Conservation (phyloP, 2,888 invertebrate species). For the Xanthia icteritia region DNA sequence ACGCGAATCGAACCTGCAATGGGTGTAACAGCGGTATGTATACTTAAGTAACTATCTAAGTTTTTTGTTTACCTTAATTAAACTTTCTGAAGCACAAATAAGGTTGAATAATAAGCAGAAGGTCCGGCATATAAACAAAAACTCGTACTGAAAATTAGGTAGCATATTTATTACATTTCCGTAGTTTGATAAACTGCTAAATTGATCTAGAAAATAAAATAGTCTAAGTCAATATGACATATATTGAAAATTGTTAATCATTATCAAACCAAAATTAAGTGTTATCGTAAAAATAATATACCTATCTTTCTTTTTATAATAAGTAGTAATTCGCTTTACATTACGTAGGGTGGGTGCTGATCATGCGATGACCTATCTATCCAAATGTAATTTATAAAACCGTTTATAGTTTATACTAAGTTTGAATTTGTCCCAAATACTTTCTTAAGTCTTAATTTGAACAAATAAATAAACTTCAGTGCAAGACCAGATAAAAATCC, state of each 20-base stretch:
- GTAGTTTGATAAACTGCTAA: slow-evolving; percentile 2
- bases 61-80: background rate
- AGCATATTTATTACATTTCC: background rate
- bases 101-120: background rate
- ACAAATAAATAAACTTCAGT: slow-evolving; percentile 6
- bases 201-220: background rate
- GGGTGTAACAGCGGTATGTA: slow-evolving; percentile 1
- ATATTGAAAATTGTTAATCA: background rate
- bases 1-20: slow-evolving; percentile 76
- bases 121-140: background rate
- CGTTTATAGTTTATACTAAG: background rate
- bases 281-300: background rate
- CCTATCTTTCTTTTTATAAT: background rate
- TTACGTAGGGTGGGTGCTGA: background rate
- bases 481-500: background rate
- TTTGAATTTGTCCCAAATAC: background rate
- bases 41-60: background rate
- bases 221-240: background rate
- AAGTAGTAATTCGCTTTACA: background rate
- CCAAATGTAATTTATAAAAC: background rate
- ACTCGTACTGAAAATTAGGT: background rate
- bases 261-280: background rate
- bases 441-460: slow-evolving; percentile 1
- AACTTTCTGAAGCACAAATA: slow-evolving; percentile 30
- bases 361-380: background rate